phyloP scores from a whole-genome alignment of 1,140 invertebrate genomes.

The Branchinecta lynchi region DNA sequence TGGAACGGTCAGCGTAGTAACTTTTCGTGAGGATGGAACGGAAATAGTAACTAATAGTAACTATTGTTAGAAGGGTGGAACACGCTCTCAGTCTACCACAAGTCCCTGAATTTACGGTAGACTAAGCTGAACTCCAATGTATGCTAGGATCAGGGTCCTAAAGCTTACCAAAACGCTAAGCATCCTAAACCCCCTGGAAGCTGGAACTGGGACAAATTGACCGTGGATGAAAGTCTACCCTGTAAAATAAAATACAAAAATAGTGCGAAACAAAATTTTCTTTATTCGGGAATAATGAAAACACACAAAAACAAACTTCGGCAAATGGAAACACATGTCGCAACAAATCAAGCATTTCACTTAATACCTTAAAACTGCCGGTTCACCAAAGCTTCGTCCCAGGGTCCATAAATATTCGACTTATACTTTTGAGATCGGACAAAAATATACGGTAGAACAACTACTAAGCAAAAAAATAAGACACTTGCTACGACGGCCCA shows the following conservation, averaged over 20 bases:
- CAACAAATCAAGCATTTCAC: too few relatives aligned
- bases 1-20: too few relatives aligned
- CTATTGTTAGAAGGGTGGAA: too few relatives aligned
- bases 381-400: slow-evolving; percentile 69
- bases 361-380: slow-evolving; percentile 15
- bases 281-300: not conserved
- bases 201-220: too few relatives aligned
- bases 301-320: not conserved
- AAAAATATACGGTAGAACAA: slow-evolving; percentile 58
- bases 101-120: too few relatives aligned
- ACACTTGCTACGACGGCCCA: slow-evolving; percentile 36
- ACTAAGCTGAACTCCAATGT: too few relatives aligned
- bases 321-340: not conserved
- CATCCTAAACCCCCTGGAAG: too few relatives aligned
- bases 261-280: not conserved
- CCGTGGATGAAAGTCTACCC: slow-evolving; percentile 8
- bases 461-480: slow-evolving; percentile 33
- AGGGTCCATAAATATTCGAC: slow-evolving; percentile 86
- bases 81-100: too few relatives aligned
- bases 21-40: too few relatives aligned
- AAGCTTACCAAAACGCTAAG: too few relatives aligned
- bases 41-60: too few relatives aligned
- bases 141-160: too few relatives aligned
- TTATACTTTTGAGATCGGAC: slow-evolving; percentile 66
- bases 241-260: not conserved